Percentiles rank a stretch among this genome's conserved stretches.
phyloP scores from a whole-genome alignment of 2,113 vertebrate species.

The Porphyrio hochstetteri region DNA sequence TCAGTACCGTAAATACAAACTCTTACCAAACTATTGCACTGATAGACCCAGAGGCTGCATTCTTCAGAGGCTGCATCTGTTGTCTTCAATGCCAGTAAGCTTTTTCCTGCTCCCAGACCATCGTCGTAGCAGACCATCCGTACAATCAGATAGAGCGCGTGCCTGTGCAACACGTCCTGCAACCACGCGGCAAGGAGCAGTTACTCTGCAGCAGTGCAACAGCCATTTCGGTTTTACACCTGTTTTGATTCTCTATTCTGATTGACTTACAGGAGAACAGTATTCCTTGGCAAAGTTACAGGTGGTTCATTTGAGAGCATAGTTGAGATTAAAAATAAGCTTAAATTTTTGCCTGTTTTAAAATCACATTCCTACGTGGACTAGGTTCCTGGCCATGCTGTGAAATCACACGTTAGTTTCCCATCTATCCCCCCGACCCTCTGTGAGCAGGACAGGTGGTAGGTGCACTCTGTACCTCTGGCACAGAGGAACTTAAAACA shows the following conservation, averaged over 20 bases:
- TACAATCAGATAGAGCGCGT: conserved; percentile 92
- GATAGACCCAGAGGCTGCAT: conserved; percentile 95
- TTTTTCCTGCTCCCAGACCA: conserved; percentile 91
- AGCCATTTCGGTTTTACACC: not conserved
- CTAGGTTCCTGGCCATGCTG: not conserved
- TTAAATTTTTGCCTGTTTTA: not conserved
- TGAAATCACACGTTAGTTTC: accelerated
- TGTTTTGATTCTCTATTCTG: not conserved
- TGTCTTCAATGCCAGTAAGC: conserved; percentile 93
- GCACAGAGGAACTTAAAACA: not conserved
- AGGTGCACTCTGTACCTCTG: not conserved
- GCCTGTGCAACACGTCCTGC: conserved; percentile 92
- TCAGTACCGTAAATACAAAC: not conserved
- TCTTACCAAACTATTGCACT: conserved; percentile 93
- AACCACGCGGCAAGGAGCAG: not conserved
- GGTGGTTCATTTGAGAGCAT: not conserved
- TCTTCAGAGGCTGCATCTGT: conserved; percentile 85
- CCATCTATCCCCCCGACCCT: not conserved
- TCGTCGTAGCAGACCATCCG: conserved; percentile 97
- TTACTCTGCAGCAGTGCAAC: not conserved
- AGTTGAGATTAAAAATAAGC: not conserved
- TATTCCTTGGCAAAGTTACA: not conserved
- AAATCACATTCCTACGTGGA: not conserved
- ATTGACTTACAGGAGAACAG: not conserved
- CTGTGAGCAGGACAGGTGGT: not conserved